Base-by-base conservation (phyloP, 2,797 vertebrate genomes). In the Austrolebias charrua region DNA sequence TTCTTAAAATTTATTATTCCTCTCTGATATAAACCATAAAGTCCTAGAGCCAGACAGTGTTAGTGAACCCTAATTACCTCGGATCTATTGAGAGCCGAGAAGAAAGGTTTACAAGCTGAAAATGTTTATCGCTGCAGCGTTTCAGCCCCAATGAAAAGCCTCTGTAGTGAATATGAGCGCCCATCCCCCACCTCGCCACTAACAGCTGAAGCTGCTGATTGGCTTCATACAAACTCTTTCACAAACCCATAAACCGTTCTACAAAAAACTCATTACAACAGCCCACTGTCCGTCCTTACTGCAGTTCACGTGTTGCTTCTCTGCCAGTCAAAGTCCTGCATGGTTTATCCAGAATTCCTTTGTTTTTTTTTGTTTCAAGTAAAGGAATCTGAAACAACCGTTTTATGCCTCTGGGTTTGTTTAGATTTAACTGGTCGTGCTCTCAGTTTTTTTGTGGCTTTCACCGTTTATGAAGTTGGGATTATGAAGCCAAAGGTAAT, bases 291-390 rank as follows among this genome's bases (percentile, higher is more conserved):
- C 61, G 15, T 20, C 47, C 46, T 19, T 0, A 33, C 29, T 5
- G 1, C 48, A 2, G 51, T 75, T 63, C 61, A 75, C 78, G 73
- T 82, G 83, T 76, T 76, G 76, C 82, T 24, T 50, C 57, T 31
- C 55, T 5, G 54, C 43, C 66, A 55, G 35, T 66, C 80, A 83
- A 85, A 73, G 81, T 83, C 52, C 33, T 58, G 31, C 6, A 19
- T 51, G 45, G 62, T 18, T 0, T 43, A 42, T 40, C 78, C 55
- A 61, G 65, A 66, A 86, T 81, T 69, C 60, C 12, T 0, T 1
- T 2, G 19, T 35, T 20, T n/a, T n/a, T n/a, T n/a, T n/a, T 53
- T 48, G 59, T 45, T 56, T 67, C 80, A 60, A 45, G 29, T n/a
- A 50, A 71, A 60, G 2, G 0, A 31, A 28, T 54, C 1, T 24